These are phyloP conservation scores for Gisinianus flammeolus DNA, from an alignment of 2,888 invertebrate genomes.

Conservation along the genomic window DNA sequence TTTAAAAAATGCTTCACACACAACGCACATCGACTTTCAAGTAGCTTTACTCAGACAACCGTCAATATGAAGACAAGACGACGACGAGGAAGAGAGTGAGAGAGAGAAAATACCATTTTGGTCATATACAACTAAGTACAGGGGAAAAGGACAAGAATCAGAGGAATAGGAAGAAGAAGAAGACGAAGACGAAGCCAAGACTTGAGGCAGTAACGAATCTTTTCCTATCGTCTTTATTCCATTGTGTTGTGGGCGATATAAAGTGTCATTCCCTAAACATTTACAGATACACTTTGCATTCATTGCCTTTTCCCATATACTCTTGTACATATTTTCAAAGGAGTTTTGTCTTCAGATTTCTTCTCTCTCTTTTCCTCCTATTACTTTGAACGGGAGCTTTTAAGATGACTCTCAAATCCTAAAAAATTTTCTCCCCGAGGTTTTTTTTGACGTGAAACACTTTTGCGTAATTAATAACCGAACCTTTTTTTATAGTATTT, in stretches of 20 bases:
- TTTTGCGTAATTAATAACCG: no score
- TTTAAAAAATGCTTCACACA: constrained; percentile 40
- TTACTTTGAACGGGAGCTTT: not conserved
- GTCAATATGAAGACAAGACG: not conserved
- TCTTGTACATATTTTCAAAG: not conserved
- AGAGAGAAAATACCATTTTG: constrained; percentile 7
- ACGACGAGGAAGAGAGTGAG: not conserved
- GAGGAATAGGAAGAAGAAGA: not conserved
- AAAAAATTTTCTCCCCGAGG: no score
- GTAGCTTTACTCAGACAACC: constrained; percentile 31
- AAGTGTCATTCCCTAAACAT: constrained; percentile 26
- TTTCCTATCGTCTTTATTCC: constrained; percentile 23
- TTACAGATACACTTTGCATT: constrained; percentile 27
- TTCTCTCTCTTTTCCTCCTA: not conserved
- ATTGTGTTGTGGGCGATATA: constrained; percentile 27
- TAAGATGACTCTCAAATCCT: not conserved
- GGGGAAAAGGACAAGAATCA: not conserved
- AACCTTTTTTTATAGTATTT: no score
- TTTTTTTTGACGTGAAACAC: no score
- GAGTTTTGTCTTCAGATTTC: not conserved
- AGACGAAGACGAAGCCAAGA: not conserved
- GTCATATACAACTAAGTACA: constrained; percentile 11
- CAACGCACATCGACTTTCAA: constrained; percentile 49
- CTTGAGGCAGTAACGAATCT: not conserved
- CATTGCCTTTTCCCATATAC: constrained; percentile 10